A percentile compares a stretch with the other conserved stretches of the same genome.
Conservation (phyloP, 2,113 vertebrate genomes). For the Upupa epops region DNA sequence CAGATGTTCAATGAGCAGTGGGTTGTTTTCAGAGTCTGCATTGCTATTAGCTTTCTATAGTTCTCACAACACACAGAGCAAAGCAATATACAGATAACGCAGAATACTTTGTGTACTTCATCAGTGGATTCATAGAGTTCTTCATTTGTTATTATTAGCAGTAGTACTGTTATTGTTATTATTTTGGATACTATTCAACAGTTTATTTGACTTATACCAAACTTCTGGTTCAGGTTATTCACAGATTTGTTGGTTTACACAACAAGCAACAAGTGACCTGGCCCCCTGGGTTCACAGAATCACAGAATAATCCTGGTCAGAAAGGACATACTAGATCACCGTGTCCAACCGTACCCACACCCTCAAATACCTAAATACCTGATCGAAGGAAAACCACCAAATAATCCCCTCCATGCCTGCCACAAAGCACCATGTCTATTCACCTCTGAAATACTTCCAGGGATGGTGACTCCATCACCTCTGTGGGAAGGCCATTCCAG, state of each 20-base stretch:
- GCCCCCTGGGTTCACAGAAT: not conserved
- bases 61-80: not conserved
- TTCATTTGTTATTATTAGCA: not conserved
- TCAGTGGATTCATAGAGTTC: not conserved
- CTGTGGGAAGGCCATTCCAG: too few species aligned
- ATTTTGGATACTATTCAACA: not conserved
- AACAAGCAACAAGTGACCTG: not conserved
- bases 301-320: too few species aligned
- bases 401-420: too few species aligned
- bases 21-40: not conserved
- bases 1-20: constrained; percentile 27
- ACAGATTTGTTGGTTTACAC: not conserved
- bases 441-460: too few species aligned
- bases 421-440: too few species aligned
- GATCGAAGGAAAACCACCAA: too few species aligned
- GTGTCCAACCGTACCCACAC: too few species aligned
- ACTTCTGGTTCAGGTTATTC: not conserved
- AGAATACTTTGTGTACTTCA: not conserved
- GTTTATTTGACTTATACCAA: not conserved
- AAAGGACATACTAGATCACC: too few species aligned
- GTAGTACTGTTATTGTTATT: not conserved
- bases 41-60: not conserved
- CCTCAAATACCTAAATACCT: too few species aligned
- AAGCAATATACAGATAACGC: constrained; percentile 1
- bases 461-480: too few species aligned